Percentiles rank a stretch among this genome's conserved stretches.
Conservation (phyloP, 2,113 vertebrate species). For the Pseudopodoces humilis region DNA sequence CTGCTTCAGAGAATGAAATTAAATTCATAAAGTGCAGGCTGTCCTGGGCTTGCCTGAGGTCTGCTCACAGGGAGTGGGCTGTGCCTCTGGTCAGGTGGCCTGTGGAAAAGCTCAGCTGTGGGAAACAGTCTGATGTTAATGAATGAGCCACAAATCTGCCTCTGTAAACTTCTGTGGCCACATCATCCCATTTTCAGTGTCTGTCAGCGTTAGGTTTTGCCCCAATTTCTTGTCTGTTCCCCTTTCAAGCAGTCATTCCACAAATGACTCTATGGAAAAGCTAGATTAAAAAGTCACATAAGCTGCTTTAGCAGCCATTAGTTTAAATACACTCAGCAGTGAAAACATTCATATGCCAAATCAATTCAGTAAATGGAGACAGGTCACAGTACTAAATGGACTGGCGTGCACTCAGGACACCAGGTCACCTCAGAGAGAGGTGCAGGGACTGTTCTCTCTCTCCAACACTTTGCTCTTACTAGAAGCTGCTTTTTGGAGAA, state of each 20-base stretch:
- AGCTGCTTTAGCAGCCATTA: conserved; percentile 60
- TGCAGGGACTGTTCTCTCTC: neutral
- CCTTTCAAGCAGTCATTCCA: neutral
- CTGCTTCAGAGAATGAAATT: neutral
- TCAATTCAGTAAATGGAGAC: conserved; percentile 50
- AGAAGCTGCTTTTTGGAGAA: neutral
- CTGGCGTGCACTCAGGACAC: neutral
- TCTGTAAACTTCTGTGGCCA: neutral
- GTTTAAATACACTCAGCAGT: conserved; percentile 30
- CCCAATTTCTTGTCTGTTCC: neutral
- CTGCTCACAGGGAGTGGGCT: neutral
- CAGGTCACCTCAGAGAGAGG: neutral
- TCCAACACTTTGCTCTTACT: neutral
- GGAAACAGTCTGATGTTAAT: neutral
- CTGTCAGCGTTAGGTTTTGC: neutral
- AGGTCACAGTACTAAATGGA: neutral
- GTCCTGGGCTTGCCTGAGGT: neutral
- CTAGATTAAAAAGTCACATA: conserved; percentile 57
- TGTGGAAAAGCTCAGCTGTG: neutral
- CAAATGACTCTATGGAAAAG: conserved; percentile 16
- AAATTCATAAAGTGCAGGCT: neutral
- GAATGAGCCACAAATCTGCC: neutral
- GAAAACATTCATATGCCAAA: conserved; percentile 18
- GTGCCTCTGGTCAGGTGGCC: neutral
- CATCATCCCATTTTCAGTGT: neutral